Evolutionary conservation across 2,888 invertebrate species (phyloP), one percentile per base, ranked within the genome.

Genomic region (Ceramica pisi): DNA sequence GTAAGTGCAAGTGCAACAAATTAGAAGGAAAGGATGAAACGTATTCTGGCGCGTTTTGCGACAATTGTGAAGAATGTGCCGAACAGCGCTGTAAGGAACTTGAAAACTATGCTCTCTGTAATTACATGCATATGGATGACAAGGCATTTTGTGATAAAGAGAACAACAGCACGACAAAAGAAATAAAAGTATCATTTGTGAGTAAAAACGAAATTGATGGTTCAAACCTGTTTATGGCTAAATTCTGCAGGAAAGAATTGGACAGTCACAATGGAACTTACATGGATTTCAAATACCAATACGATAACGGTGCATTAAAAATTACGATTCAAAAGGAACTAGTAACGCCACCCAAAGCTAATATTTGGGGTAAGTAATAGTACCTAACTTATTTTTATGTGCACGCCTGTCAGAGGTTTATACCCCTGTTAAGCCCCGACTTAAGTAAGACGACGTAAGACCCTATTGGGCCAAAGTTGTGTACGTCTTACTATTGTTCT

Each of bases 51-150:
- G 90, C 90, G 53, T 98, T 96, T 80, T 98, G 98, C 90, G 98
- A 98, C 80, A 96, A 97, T 64, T 98, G 98, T 86, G 97, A 97
- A 0, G 97, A 97, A 0, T 98, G 98, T 85, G 96, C 96, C 0
- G 96, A 96, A 3, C 93, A 96, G 80, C 96, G 97, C 80, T 98
- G 98, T 90, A 96, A 97, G 65, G 97, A 97, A 78, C 96, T 98
- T 71, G 96, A 97, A 84, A 96, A 96, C 44, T 98, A 98, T 87
- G 98, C 98, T 0, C 96, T 97, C 87, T 98, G 98, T 60, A 89
- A 90, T 41, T 75, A 70, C 19, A 35, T 62, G 26, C 64, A 80
- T 21, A 62, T 41, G 57, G 55, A 63, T 8, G 56, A 79, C 21
- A 80, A 79, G 35, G 72, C 79, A 0, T 60, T 72, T 14, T 95